Evolutionary conservation across 2,888 invertebrate genomes (phyloP).

Genomic region (Dendrolimus pini): DNA sequence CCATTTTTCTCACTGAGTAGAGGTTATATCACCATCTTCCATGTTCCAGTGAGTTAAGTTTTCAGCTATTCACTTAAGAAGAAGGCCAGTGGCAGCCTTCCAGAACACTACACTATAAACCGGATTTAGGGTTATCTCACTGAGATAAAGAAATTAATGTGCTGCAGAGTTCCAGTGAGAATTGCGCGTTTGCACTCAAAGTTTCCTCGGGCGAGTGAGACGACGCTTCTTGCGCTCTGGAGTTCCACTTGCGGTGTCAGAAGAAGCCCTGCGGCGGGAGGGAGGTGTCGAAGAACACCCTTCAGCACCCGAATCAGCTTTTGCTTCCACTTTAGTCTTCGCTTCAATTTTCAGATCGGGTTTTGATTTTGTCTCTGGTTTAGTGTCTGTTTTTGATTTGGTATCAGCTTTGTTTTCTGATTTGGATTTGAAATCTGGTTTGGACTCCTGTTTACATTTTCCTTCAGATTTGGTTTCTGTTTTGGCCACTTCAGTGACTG

Average conservation of each 20-base stretch:
- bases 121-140: too few species aligned
- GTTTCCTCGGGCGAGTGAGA: constrained; percentile 64
- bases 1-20: too few species aligned
- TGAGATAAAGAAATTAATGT: too few species aligned
- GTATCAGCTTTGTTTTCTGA: constrained; percentile 19
- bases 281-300: constrained; percentile 34
- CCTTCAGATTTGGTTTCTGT: constrained; percentile 18
- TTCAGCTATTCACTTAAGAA: too few species aligned
- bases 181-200: constrained; percentile 27
- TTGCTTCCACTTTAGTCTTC: constrained; percentile 20
- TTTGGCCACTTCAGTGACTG: constrained; percentile 12
- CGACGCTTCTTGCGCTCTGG: constrained; percentile 70
- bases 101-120: too few species aligned
- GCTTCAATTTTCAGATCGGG: constrained; percentile 19
- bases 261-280: constrained; percentile 54
- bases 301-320: constrained; percentile 28
- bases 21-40: too few species aligned
- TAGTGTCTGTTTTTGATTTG: constrained; percentile 19
- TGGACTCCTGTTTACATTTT: constrained; percentile 22
- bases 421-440: constrained; percentile 20
- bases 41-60: too few species aligned
- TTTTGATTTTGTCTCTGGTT: constrained; percentile 24
- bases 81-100: too few species aligned
- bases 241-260: constrained; percentile 40
- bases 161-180: too few species aligned